Percentiles rank a stretch among this genome's conserved stretches.
Evolutionary conservation across 64 coral and sea anemone genomes (phyloP).

Genomic region (Montipora cactus): DNA sequence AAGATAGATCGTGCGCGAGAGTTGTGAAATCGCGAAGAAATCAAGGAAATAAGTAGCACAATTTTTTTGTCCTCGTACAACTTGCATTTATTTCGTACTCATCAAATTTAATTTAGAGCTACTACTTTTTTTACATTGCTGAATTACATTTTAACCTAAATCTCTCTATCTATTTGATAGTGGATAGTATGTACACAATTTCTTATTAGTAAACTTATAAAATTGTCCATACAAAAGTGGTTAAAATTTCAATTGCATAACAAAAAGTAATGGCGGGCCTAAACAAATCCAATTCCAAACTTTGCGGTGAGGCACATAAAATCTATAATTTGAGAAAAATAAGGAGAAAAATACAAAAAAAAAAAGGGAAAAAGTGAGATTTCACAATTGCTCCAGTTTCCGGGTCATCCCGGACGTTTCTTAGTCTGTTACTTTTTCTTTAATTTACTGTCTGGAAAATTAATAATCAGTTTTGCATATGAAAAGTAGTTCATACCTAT

Average conservation of each 20-base stretch:
- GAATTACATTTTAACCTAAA: neutral
- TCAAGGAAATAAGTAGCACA: neutral
- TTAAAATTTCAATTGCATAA: constrained; percentile 36
- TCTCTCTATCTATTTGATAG: neutral
- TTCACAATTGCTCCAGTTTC: neutral
- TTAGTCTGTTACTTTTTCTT: neutral
- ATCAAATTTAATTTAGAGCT: constrained; percentile 1
- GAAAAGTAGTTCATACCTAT: too few relatives aligned
- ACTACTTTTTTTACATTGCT: constrained; percentile 26
- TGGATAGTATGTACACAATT: constrained; percentile 45
- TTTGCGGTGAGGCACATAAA: neutral
- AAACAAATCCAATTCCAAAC: neutral
- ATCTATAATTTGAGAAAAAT: neutral
- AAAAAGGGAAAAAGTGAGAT: neutral
- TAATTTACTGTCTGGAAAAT: neutral
- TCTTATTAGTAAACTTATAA: constrained; percentile 45
- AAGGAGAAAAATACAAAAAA: neutral
- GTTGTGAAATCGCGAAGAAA: too few relatives aligned
- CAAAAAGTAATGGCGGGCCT: neutral
- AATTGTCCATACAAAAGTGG: constrained; percentile 44
- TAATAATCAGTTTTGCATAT: too few relatives aligned
- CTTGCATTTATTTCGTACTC: neutral
- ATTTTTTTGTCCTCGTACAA: neutral
- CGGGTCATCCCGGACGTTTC: neutral
- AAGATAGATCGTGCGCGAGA: too few relatives aligned